A percentile compares a stretch with the other conserved stretches of the same genome.
phyloP scores from a whole-genome alignment of 2,888 invertebrate species.

The Xylota segnis region DNA sequence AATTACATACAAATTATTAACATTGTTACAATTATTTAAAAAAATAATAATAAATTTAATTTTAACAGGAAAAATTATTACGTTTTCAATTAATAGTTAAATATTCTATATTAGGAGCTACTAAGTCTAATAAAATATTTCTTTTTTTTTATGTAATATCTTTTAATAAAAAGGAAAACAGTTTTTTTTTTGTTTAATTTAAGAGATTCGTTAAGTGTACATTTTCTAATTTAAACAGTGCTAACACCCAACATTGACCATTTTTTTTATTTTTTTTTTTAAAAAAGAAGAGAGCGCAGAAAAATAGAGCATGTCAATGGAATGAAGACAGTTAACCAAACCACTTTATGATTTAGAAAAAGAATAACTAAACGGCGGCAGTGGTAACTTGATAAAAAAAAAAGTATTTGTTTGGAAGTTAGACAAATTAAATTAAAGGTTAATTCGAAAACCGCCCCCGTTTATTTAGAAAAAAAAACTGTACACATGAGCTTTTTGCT shows the following conservation, averaged over 20 bases:
- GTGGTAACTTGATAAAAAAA: constrained; percentile 1
- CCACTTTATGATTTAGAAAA: not conserved
- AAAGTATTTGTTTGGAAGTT: not conserved
- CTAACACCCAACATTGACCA: constrained; percentile 7
- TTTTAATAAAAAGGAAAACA: not conserved
- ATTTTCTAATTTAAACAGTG: too few relatives aligned
- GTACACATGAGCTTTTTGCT: not conserved
- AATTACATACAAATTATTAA: constrained; percentile 40
- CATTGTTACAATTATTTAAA: not conserved
- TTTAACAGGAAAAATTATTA: not conserved
- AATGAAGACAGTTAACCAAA: constrained; percentile 18
- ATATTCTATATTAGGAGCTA: constrained; percentile 20
- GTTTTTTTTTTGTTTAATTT: not conserved
- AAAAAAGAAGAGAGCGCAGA: constrained; percentile 1
- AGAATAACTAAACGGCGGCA: constrained; percentile 13
- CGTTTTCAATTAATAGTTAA: not conserved
- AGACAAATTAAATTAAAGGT: not conserved
- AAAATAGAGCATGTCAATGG: constrained; percentile 22
- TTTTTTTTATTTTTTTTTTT: too few relatives aligned
- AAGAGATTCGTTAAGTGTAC: not conserved
- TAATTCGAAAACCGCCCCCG: not conserved
- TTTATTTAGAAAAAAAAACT: not conserved
- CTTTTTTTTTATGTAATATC: constrained; percentile 1
- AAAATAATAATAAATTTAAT: constrained; percentile 8
- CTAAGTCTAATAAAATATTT: constrained; percentile 18